phyloP scores from a whole-genome alignment of 2,113 vertebrate genomes.

The Chaetodon auriga region DNA sequence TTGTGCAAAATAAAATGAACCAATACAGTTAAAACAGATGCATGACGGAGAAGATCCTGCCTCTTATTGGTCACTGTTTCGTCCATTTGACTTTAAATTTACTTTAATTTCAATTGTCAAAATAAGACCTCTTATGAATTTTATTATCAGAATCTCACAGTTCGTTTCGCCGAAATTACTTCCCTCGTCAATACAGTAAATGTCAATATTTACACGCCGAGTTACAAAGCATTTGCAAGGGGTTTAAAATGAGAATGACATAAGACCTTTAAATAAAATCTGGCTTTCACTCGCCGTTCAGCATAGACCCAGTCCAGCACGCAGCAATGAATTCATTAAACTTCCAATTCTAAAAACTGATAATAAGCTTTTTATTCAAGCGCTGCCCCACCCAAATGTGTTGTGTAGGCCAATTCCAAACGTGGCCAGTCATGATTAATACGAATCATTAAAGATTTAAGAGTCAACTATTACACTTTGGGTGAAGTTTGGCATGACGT shows the following conservation, averaged over 20 bases:
- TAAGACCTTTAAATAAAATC: neutral
- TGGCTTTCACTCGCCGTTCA: neutral
- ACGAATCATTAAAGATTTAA: neutral
- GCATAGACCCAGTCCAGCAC: neutral
- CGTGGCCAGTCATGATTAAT: neutral
- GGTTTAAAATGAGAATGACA: neutral
- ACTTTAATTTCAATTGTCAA: neutral
- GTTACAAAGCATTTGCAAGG: neutral
- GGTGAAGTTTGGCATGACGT: neutral
- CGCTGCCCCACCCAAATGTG: too few species aligned
- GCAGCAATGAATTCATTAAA: too few species aligned
- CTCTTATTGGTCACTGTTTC: neutral
- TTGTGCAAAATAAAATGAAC: neutral
- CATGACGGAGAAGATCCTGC: neutral
- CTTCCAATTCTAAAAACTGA: too few species aligned
- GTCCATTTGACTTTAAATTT: neutral
- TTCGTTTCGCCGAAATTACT: neutral
- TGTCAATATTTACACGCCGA: neutral
- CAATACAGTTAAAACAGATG: neutral
- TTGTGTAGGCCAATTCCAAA: neutral
- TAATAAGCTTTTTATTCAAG: neutral
- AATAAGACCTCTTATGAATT: neutral
- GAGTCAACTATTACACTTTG: rapidly evolving
- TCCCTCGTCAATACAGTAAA: too few species aligned
- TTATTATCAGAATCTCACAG: too few species aligned